These are phyloP conservation scores for Formica exsecta DNA, from an alignment of 1,140 invertebrate species.

Conservation along the genomic window DNA sequence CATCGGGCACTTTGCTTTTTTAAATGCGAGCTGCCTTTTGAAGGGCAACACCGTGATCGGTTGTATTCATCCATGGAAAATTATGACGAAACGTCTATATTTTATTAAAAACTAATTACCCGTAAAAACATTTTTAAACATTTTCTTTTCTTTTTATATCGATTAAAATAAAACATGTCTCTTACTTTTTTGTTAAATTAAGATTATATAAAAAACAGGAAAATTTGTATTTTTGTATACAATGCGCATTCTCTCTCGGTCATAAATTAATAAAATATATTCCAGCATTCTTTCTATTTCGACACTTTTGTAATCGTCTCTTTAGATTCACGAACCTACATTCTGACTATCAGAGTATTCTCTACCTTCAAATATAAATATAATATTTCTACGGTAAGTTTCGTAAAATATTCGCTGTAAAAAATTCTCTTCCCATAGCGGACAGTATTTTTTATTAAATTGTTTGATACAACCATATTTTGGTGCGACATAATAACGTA, in stretches of 20 bases:
- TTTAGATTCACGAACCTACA: not conserved
- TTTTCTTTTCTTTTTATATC: not conserved
- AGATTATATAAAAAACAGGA: not conserved
- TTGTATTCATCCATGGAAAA: constrained; percentile 49
- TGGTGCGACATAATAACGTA: constrained; percentile 56
- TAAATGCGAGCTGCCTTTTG: constrained; percentile 82
- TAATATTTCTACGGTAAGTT: constrained; percentile 25
- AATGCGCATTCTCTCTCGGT: not conserved
- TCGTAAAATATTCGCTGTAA: constrained; percentile 3
- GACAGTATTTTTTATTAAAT: constrained; percentile 44
- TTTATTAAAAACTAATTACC: not conserved
- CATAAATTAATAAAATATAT: constrained; percentile 39
- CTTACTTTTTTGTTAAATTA: not conserved
- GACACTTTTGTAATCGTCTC: not conserved
- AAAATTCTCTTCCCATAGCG: constrained; percentile 28
- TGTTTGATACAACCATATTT: constrained; percentile 50
- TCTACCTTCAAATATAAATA: not conserved
- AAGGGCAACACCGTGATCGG: constrained; percentile 80
- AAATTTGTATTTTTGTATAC: constrained; percentile 14
- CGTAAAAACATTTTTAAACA: not conserved
- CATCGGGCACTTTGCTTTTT: constrained; percentile 82
- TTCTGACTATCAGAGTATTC: no score
- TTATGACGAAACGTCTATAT: not conserved
- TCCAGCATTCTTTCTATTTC: not conserved
- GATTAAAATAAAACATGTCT: not conserved